Evolutionary conservation across 2,113 vertebrate genomes (phyloP), one percentile per base, ranked within the genome.

Genomic region (Notarius lentiginosus): DNA sequence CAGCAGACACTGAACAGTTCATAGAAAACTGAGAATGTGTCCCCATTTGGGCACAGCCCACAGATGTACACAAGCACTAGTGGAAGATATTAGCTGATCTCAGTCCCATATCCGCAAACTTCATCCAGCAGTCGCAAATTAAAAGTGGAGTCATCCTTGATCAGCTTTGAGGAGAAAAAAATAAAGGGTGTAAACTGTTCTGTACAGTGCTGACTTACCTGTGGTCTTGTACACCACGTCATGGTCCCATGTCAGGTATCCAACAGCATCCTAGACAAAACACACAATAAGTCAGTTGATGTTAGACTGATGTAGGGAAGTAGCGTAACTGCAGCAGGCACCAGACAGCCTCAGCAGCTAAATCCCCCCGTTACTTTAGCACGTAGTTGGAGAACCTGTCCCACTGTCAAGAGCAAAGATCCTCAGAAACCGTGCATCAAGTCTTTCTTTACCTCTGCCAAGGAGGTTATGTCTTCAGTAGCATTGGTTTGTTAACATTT

Each of bases 51-150:
- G 41, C 41, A 41, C 41, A 41, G 41, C 41, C 41, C 41, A 41
- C 41, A 41, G 41, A 41, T 41, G 41, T 41, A 41, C 41, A 41
- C 41, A 41, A 41, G 41, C 3, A 41, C 41, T 41, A 41, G 41
- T 41, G 41, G 41, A 41, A 41, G 1, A 7, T 7, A 7, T 5
- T 0, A 1, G 0, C 90, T 89, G 95, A 95, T 95, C 96, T 97
- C 96, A 97, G 96, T 96, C 96, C 96, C 96, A 97, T 97, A 96
- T 97, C 96, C 96, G 96, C 95, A 94, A 92, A 94, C 82, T 91
- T 97, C 96, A 97, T 97, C 95, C 96, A 95, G 5, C 93, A 94
- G 96, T 96, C 96, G 91, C 90, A 86, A 86, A 51, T 79, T 41
- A 1, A 81, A 91, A 84, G 60, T 60, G 73, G 77, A 18, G 4